A percentile compares a stretch with the other conserved stretches of the same genome.
Conservation (phyloP, 2,888 invertebrate genomes). For the Drosophila parthenogenetica region DNA sequence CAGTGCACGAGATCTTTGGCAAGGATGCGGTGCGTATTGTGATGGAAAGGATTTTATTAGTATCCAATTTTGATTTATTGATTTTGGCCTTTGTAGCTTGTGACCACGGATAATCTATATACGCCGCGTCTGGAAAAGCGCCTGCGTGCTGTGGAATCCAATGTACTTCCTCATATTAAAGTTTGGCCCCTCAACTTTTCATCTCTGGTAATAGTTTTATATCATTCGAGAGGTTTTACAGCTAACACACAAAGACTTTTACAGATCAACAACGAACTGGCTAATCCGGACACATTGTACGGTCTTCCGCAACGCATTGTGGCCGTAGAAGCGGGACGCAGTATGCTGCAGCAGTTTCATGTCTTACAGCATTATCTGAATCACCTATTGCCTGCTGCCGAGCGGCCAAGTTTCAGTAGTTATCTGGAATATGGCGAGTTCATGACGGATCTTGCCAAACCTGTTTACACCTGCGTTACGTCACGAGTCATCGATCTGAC, state of each 20-base stretch:
- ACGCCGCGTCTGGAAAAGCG: slow-evolving; percentile 88
- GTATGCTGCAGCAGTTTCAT: slow-evolving; percentile 94
- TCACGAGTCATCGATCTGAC: slow-evolving; percentile 92
- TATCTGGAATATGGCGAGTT: slow-evolving; percentile 86
- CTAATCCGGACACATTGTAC: slow-evolving; percentile 90
- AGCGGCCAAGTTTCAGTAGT: slow-evolving; percentile 88
- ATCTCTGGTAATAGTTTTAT: slow-evolving; percentile 75
- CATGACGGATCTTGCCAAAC: slow-evolving; percentile 90
- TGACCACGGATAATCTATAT: slow-evolving; percentile 88
- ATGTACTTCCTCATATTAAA: slow-evolving; percentile 86
- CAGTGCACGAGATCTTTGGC: slow-evolving; percentile 94
- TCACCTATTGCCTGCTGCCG: slow-evolving; percentile 91
- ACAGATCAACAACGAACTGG: slow-evolving; percentile 88
- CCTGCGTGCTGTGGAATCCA: slow-evolving; percentile 91
- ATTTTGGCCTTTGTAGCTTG: slow-evolving; percentile 59
- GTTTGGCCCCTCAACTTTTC: slow-evolving; percentile 85
- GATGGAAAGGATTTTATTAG: neutral
- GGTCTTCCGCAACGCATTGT: slow-evolving; percentile 95
- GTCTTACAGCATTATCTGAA: slow-evolving; percentile 94
- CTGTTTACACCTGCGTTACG: slow-evolving; percentile 94
- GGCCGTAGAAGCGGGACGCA: slow-evolving; percentile 96
- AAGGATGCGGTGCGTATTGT: slow-evolving; percentile 87
- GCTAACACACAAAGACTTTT: neutral
- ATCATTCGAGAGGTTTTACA: too few relatives aligned
- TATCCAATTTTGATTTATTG: neutral